These are phyloP conservation scores for Chrysomela aeneicollis DNA, from an alignment of 2,888 invertebrate genomes.

Conservation along the genomic window DNA sequence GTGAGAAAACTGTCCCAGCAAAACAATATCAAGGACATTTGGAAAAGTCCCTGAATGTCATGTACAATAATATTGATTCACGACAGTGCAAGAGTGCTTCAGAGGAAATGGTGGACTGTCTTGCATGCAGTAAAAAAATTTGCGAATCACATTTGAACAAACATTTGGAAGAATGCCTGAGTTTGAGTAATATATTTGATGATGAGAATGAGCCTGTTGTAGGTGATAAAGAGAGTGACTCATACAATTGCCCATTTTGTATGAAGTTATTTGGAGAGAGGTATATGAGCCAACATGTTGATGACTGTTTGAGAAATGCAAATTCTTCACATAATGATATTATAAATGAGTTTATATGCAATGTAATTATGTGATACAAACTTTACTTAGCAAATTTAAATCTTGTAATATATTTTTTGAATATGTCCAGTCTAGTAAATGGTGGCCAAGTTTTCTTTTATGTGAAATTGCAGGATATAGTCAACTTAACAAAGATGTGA, in stretches of 20 bases:
- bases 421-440: too few species aligned
- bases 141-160: conserved; percentile 54
- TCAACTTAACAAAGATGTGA: too few species aligned
- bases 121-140: conserved; percentile 59
- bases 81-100: conserved; percentile 11
- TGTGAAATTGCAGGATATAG: too few species aligned
- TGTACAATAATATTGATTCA: conserved; percentile 62
- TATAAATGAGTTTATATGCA: conserved; percentile 3
- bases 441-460: too few species aligned
- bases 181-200: conserved; percentile 59
- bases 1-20: conserved; percentile 57
- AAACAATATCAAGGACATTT: conserved; percentile 58
- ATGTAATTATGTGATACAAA: not conserved
- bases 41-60: conserved; percentile 64
- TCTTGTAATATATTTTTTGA: not conserved
- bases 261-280: conserved; percentile 63
- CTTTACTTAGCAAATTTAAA: not conserved
- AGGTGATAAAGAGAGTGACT: conserved; percentile 48
- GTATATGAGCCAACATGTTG: conserved; percentile 70
- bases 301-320: conserved; percentile 57
- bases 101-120: conserved; percentile 51
- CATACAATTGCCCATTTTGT: conserved; percentile 70
- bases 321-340: conserved; percentile 23
- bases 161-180: conserved; percentile 60
- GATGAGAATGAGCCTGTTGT: conserved; percentile 46